Percentiles rank a stretch among this genome's conserved stretches.
phyloP scores from a whole-genome alignment of 2,888 invertebrate species.

The Scaptomyza polygonia region DNA sequence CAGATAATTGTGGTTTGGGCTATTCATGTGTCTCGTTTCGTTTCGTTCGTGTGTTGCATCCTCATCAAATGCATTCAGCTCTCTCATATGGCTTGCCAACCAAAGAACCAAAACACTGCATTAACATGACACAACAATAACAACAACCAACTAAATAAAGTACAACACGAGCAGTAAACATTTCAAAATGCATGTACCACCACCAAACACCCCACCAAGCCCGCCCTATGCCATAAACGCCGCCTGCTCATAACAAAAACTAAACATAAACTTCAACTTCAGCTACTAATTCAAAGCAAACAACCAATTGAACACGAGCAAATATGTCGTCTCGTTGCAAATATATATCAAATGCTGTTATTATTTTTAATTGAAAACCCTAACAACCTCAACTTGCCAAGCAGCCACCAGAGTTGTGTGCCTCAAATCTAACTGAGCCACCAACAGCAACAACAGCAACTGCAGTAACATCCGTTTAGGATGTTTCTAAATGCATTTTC shows the following conservation, averaged over 20 bases:
- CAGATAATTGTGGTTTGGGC: constrained; percentile 17
- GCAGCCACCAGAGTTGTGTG: constrained; percentile 34
- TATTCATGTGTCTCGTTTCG: constrained; percentile 38
- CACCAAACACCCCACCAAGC: constrained; percentile 4
- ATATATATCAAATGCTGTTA: constrained; percentile 66
- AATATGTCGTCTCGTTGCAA: constrained; percentile 30
- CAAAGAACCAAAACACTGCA: constrained; percentile 34
- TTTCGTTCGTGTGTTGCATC: constrained; percentile 64
- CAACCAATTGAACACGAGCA: constrained; percentile 1
- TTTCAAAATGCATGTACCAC: constrained; percentile 31
- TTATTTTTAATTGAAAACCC: constrained; percentile 81
- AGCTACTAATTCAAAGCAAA: constrained; percentile 20
- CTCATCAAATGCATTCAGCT: constrained; percentile 55
- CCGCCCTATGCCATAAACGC: constrained; percentile 21
- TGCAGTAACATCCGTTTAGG: neutral
- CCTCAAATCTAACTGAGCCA: constrained; percentile 16
- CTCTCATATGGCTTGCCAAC: constrained; percentile 48
- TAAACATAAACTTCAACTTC: constrained; percentile 21
- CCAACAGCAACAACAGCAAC: constrained; percentile 16
- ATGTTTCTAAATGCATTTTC: constrained; percentile 4
- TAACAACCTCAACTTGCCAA: constrained; percentile 47
- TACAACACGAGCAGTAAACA: constrained; percentile 33
- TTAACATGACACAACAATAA: constrained; percentile 23
- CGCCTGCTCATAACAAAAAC: constrained; percentile 22
- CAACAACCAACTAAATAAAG: neutral